Base-by-base conservation (phyloP, 2,888 invertebrate genomes). In the Crossocerus cetratus region DNA sequence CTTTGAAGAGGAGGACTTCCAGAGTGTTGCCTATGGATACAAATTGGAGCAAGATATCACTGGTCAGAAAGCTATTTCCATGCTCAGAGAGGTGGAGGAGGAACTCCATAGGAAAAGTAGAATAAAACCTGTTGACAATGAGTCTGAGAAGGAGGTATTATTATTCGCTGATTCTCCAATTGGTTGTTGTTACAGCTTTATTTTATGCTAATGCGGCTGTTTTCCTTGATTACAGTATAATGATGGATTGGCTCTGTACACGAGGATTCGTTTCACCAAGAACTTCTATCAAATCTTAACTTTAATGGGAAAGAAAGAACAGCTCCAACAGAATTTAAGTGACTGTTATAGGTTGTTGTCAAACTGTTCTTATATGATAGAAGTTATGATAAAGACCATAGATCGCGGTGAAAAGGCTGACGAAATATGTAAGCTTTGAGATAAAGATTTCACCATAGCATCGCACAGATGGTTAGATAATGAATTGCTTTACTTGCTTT, bases 1-100 rank as follows among this genome's bases (percentile, higher is more conserved):
- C 14, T 97, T 95, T 90, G 97, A 97, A 91, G 97, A 99, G 91
- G 99, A 99, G 91, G 99, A 99, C 89, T 99, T 99, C 89, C 98
- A 99, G 90, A 95, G 97, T 22, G 95, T 97, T 91, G 95, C 95
- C 57, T 98, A 98, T 87, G 97, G 97, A 55, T 97, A 98, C 90
- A 93, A 95, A 87, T 92, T 97, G 81, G 95, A 94, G 57, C 94
- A 95, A 44, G 96, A 97, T 88, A 93, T 97, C 63, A 95, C 95
- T 2, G 96, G 97, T 83, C 93, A 94, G 69, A 94, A 96, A 88
- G 95, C 95, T 66, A 93, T 95, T 61, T 94, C 95, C 0, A 94
- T 96, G 93, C 91, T 99, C 62, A 93, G 96, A 82, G 97, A 98
- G 90, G 96, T 97, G 23, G 99, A 99, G 88, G 98, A 98, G 84